Evolutionary conservation across 2,113 vertebrate species (phyloP).

Genomic region (Bambusicola thoracicus): DNA sequence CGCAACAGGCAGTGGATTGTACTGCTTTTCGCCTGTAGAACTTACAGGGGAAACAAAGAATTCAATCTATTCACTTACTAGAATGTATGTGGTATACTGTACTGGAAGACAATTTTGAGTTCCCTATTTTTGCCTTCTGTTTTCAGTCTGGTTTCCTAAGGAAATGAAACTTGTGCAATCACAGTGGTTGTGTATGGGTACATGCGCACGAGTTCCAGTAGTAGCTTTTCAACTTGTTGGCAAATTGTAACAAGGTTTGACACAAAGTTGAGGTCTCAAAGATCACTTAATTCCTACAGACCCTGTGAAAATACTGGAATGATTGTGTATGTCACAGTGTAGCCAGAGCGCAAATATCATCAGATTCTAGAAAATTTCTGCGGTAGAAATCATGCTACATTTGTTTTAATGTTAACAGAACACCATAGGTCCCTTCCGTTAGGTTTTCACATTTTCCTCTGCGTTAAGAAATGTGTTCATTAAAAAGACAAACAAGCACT

Average conservation of each 20-base stretch:
- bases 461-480: neutral
- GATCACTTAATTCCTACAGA: neutral
- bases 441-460: neutral
- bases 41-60: neutral
- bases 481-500: neutral
- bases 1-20: fast-evolving
- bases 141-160: conserved; percentile 19
- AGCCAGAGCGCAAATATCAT: neutral
- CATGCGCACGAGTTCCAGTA: neutral
- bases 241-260: neutral
- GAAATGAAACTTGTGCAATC: conserved; percentile 56
- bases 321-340: neutral
- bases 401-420: neutral
- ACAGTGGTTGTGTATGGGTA: fast-evolving
- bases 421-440: neutral
- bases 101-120: neutral
- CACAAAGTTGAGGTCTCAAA: neutral
- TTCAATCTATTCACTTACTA: neutral
- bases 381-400: neutral
- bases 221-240: neutral
- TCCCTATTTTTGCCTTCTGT: neutral
- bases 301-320: neutral
- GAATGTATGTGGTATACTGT: neutral
- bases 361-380: neutral
- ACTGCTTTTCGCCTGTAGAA: neutral